Percentiles rank a stretch among this genome's conserved stretches.
Conservation (phyloP, 2,113 vertebrate species). For the Eira barbara region DNA sequence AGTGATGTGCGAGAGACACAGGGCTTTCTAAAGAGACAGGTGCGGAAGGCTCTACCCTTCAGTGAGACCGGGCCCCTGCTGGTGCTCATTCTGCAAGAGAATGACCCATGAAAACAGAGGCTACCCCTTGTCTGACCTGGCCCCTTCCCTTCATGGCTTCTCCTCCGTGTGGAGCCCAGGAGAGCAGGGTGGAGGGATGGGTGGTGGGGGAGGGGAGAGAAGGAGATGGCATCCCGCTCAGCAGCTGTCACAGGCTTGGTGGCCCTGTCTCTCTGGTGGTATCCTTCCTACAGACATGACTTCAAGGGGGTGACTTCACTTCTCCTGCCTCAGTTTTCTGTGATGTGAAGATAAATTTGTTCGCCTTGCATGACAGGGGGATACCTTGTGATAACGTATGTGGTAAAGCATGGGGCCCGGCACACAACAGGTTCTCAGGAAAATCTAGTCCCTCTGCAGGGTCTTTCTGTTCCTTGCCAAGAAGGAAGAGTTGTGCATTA, state of each 20-base stretch:
- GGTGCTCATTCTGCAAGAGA: not conserved
- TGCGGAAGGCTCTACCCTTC: not conserved
- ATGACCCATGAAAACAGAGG: not conserved
- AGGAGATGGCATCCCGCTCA: not conserved
- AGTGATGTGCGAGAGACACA: not conserved
- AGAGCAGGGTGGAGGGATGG: too few species aligned
- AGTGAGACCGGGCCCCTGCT: not conserved
- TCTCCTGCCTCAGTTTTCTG: not conserved
- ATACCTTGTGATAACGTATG: too few species aligned
- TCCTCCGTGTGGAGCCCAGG: too few species aligned
- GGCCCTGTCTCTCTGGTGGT: not conserved
- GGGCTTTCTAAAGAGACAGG: not conserved
- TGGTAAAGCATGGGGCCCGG: not conserved
- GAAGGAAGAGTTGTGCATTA: not conserved
- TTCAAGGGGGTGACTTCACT: not conserved
- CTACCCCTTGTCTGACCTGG: not conserved
- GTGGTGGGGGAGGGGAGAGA: not conserved
- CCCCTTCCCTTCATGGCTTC: too few species aligned
- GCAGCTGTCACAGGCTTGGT: not conserved
- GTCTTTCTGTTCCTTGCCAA: not conserved
- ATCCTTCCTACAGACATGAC: not conserved
- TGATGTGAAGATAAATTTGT: not conserved
- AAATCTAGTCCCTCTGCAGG: not conserved
- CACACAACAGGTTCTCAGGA: not conserved
- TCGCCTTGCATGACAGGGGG: not conserved